phyloP scores from a whole-genome alignment of 2,113 vertebrate genomes.

The Orthonyx spaldingii region DNA sequence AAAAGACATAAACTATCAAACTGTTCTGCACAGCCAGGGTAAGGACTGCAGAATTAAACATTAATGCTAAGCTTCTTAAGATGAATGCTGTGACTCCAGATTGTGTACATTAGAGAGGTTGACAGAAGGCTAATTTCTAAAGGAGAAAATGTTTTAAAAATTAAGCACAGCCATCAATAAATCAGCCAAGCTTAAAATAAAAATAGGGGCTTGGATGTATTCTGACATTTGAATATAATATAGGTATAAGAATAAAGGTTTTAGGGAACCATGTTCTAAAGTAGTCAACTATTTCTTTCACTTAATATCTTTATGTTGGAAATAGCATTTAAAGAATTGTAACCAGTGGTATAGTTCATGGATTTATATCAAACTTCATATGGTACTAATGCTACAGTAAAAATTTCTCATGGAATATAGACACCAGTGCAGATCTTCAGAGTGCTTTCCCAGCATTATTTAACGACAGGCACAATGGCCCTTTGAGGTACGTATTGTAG shows the following conservation, averaged over 20 bases:
- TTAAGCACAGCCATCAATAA: slow-evolving; percentile 69
- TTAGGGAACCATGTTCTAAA: slow-evolving; percentile 33
- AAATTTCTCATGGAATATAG: background rate
- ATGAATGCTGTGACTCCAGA: slow-evolving; percentile 36
- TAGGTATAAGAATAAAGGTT: slow-evolving; percentile 48
- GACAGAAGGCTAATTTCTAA: slow-evolving; percentile 67
- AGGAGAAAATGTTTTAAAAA: slow-evolving; percentile 70
- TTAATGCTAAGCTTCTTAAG: slow-evolving; percentile 56
- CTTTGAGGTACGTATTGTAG: slow-evolving; percentile 24
- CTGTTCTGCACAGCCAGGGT: slow-evolving; percentile 33
- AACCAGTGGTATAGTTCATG: slow-evolving; percentile 12
- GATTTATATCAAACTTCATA: slow-evolving; percentile 46
- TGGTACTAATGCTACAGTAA: background rate
- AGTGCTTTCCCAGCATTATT: slow-evolving; percentile 51
- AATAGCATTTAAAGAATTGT: slow-evolving; percentile 45
- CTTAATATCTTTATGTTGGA: slow-evolving; percentile 39
- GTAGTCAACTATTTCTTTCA: slow-evolving; percentile 13
- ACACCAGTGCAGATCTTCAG: slow-evolving; percentile 15
- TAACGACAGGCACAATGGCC: slow-evolving; percentile 48
- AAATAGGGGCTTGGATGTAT: slow-evolving; percentile 31
- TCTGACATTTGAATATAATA: slow-evolving; percentile 65
- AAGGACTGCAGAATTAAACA: slow-evolving; percentile 55
- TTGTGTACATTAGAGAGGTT: slow-evolving; percentile 44
- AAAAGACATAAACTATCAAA: slow-evolving; percentile 13
- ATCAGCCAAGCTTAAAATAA: slow-evolving; percentile 58